phyloP scores from a whole-genome alignment of 2,113 vertebrate genomes.

The Fregetta grallaria region DNA sequence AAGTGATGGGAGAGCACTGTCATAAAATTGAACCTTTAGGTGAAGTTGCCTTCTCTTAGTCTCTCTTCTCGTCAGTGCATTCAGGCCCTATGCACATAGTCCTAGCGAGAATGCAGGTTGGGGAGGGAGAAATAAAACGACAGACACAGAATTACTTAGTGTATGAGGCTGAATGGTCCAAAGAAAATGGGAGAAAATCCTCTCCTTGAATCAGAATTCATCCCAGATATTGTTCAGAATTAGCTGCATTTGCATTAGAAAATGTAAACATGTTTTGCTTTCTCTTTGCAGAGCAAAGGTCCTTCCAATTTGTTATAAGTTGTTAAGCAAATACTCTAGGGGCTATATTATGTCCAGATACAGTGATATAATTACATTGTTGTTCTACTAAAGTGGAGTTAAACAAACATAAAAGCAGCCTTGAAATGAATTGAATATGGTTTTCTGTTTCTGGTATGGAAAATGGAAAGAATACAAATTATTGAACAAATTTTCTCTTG shows the following conservation, averaged over 20 bases:
- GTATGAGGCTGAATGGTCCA: background rate
- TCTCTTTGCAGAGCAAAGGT: background rate
- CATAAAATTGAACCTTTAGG: background rate
- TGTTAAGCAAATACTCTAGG: background rate
- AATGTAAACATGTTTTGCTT: background rate
- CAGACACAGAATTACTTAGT: background rate
- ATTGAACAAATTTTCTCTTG: background rate
- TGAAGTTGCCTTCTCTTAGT: background rate
- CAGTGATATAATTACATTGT: background rate
- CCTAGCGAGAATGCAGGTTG: background rate
- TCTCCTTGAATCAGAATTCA: background rate
- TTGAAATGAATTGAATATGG: background rate
- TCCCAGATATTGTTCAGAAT: background rate
- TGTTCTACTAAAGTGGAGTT: background rate
- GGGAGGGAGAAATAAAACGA: background rate
- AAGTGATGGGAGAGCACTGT: background rate
- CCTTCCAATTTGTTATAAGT: background rate
- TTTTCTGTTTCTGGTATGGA: background rate
- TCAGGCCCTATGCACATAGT: accelerated
- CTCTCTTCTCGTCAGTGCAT: background rate
- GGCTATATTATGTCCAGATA: background rate
- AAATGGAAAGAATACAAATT: background rate
- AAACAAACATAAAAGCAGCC: background rate
- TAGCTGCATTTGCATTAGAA: background rate
- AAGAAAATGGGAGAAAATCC: background rate